Percentiles rank a stretch among this genome's conserved stretches.
These are phyloP conservation scores for Garra rufa DNA, from an alignment of 2,113 vertebrate genomes.

Conservation along the genomic window DNA sequence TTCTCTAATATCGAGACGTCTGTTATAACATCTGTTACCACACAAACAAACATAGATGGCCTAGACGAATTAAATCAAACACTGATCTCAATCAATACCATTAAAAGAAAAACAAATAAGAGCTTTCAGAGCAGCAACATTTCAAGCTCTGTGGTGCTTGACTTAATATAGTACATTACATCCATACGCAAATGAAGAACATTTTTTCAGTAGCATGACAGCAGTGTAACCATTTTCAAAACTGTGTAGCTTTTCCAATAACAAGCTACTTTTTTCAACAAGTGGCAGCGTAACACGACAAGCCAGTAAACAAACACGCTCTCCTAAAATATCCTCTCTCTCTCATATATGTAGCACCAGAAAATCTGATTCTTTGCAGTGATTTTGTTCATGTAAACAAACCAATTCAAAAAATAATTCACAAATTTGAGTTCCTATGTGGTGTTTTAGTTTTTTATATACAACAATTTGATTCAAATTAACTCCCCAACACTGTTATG, in stretches of 20 bases:
- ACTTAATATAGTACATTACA: background rate
- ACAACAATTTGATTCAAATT: background rate
- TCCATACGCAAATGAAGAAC: background rate
- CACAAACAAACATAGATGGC: conserved; percentile 9
- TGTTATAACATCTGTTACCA: conserved; percentile 54
- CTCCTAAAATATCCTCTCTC: background rate
- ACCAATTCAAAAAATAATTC: background rate
- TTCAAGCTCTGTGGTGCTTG: background rate
- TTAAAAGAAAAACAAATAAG: conserved; percentile 9
- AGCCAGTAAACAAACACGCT: background rate
- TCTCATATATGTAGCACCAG: background rate
- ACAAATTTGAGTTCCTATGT: background rate
- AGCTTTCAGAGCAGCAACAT: background rate
- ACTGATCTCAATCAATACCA: conserved; percentile 12
- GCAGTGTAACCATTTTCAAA: background rate
- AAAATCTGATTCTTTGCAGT: background rate
- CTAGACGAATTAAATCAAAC: background rate
- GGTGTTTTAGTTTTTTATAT: background rate
- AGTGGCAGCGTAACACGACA: background rate
- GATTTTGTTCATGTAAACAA: background rate
- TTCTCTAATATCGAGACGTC: conserved; percentile 53
- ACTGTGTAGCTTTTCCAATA: background rate
- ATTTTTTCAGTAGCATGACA: background rate
- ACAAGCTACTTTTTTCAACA: background rate
- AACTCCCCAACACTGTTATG: background rate